Base-by-base conservation (phyloP, 2,888 invertebrate species). In the Epsilonema sp. region DNA sequence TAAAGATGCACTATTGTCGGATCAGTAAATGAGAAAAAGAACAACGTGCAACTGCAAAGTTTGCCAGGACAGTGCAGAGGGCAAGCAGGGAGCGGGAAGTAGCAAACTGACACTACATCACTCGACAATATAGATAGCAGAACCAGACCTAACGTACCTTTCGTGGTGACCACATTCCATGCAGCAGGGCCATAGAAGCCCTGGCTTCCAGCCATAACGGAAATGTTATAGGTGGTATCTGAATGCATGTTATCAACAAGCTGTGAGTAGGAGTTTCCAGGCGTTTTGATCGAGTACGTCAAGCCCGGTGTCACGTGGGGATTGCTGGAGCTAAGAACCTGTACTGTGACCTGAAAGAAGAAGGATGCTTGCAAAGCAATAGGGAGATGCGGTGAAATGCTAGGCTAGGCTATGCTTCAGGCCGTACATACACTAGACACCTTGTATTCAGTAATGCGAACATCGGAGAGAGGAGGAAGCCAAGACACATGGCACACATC, bases 391-490 rank as follows among this genome's bases (percentile, higher is more conserved):
- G 16, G 37, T 3, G 2, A 22, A n/a, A 24, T 11, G 37, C 36
- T 3, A 37, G 5, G 11, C 23, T 16, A 8, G 8, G 31, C 31
- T 11, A 16, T 8, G 8, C 31, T 31, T 16, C 31, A 16, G 16
- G 31, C 8, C 8, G 16, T 11, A 16, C 8, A 31, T 11, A 31
- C 8, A 31, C 31, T 16, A 31, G 26, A 22, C 23, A 56, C 55
- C 50, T 51, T 53, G 45, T 55, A 55, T 26, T 46, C 43, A 45
- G 44, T 47, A 26, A 55, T 46, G 5, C 31, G 46, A 13, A 51
- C 47, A 22, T 47, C 26, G 42, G 42, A 47, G 13, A 50, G 36
- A 5, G 55, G 55, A 21, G 55, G 54, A 36, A 49, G 46, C 55
- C 55, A 55, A 21, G 44, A 16, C 24, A 54, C 45, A 13, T 46